A percentile compares a stretch with the other conserved stretches of the same genome.
Evolutionary conservation across 2,113 vertebrate species (phyloP).

Genomic region (Xyliphius kryptos): DNA sequence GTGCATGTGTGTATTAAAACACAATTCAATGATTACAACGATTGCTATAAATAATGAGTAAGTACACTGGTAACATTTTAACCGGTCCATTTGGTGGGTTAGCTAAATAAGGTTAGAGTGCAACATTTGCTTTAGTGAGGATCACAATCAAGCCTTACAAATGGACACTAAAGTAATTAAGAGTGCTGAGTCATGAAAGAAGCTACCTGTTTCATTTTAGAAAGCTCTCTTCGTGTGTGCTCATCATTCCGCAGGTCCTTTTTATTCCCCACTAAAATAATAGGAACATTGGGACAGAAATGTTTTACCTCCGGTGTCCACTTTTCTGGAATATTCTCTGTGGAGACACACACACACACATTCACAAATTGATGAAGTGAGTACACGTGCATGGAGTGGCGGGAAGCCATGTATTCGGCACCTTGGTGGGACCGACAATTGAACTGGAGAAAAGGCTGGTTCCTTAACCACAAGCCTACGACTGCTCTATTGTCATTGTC

Average conservation of each 20-base stretch:
- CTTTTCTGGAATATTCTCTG: constrained; percentile 98
- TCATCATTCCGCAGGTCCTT: constrained; percentile 94
- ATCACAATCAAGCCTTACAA: constrained; percentile 16
- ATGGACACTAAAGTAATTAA: constrained; percentile 19
- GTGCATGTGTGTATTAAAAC: too few relatives aligned
- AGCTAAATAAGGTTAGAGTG: constrained; percentile 8
- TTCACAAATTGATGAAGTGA: too few relatives aligned
- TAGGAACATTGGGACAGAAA: constrained; percentile 96
- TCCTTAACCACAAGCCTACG: too few relatives aligned
- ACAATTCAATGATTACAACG: too few relatives aligned
- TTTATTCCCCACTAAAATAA: constrained; percentile 97
- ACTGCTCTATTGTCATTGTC: too few relatives aligned
- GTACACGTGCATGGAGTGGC: too few relatives aligned
- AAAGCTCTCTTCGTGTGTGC: constrained; percentile 85
- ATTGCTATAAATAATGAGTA: too few relatives aligned
- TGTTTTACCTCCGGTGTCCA: constrained; percentile 98
- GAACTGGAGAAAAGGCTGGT: too few relatives aligned
- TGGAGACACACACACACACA: constrained; percentile 34
- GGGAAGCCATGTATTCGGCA: too few relatives aligned
- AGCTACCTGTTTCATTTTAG: constrained; percentile 99
- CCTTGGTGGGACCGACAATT: too few relatives aligned
- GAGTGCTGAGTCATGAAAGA: constrained; percentile 13
- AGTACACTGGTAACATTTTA: background rate
- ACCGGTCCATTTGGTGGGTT: constrained; percentile 5
- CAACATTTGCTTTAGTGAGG: constrained; percentile 15